phyloP scores from a whole-genome alignment of 2,797 vertebrate species.

The Sciurus carolinensis region DNA sequence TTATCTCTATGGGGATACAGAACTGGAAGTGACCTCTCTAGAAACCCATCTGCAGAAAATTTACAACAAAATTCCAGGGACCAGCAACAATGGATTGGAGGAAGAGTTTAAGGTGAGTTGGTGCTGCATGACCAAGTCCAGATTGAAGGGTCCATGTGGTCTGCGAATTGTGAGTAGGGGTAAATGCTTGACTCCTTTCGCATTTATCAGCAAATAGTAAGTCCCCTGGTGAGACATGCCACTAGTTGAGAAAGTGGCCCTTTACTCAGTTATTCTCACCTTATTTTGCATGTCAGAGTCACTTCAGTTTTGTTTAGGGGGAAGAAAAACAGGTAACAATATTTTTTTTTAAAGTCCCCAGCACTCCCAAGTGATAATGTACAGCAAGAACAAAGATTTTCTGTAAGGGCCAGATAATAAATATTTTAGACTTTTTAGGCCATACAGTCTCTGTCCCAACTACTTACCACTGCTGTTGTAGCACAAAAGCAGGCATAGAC shows the following conservation, averaged over 20 bases:
- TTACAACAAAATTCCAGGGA: constrained; percentile 95
- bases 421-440: neutral
- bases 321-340: neutral
- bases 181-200: neutral
- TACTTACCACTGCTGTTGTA: neutral
- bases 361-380: neutral
- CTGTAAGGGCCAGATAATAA: neutral
- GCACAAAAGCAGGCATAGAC: neutral
- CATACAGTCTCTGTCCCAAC: neutral
- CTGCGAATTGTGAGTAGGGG: neutral
- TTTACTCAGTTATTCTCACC: constrained; percentile 34
- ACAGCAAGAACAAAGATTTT: neutral
- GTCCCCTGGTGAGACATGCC: neutral
- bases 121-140: neutral
- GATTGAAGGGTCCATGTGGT: neutral
- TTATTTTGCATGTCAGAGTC: neutral
- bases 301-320: neutral
- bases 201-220: neutral
- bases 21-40: constrained; percentile 98
- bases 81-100: constrained; percentile 96
- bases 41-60: constrained; percentile 98
- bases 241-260: neutral
- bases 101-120: constrained; percentile 96
- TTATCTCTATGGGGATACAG: constrained; percentile 98
- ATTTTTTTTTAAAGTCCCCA: constrained; percentile 1